Evolutionary conservation across 2,113 vertebrate species (phyloP).

Genomic region (Amphilophus citrinellus): DNA sequence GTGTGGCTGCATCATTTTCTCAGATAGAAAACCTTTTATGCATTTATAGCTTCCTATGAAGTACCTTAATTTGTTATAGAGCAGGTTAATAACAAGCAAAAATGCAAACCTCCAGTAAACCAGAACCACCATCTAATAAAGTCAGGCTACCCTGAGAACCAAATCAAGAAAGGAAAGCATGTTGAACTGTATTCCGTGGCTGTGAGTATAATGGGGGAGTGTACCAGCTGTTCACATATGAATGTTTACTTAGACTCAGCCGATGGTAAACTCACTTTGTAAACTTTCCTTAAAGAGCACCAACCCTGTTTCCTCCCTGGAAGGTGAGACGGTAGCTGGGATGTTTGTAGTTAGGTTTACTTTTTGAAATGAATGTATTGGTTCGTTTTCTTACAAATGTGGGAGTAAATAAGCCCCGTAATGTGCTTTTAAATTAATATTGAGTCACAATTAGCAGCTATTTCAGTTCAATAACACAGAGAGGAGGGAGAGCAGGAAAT

Average conservation of each 20-base stretch:
- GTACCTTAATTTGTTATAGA: not conserved
- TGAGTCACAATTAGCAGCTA: not conserved
- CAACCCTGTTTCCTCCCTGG: slow-evolving; percentile 21
- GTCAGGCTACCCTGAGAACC: slow-evolving; percentile 36
- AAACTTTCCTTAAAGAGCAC: slow-evolving; percentile 39
- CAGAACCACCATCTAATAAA: not conserved
- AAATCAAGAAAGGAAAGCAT: not conserved
- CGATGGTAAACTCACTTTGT: slow-evolving; percentile 36
- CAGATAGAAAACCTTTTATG: not conserved
- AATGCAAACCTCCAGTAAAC: not conserved
- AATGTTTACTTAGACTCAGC: slow-evolving; percentile 64
- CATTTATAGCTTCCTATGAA: slow-evolving; percentile 37
- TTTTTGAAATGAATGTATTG: slow-evolving; percentile 55
- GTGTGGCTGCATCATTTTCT: not conserved
- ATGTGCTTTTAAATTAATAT: slow-evolving; percentile 43
- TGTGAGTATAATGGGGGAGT: slow-evolving; percentile 35
- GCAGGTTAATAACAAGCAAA: slow-evolving; percentile 10
- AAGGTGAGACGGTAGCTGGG: not conserved
- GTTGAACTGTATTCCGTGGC: not conserved
- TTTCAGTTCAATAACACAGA: slow-evolving; percentile 27
- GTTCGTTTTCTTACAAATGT: slow-evolving; percentile 16
- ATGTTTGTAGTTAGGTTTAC: not conserved
- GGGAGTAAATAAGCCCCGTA: slow-evolving; percentile 7
- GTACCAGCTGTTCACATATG: slow-evolving; percentile 71
- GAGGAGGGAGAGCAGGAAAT: not conserved